Evolutionary conservation across 1,140 invertebrate genomes (phyloP).

Genomic region (Drosophila yakuba): DNA sequence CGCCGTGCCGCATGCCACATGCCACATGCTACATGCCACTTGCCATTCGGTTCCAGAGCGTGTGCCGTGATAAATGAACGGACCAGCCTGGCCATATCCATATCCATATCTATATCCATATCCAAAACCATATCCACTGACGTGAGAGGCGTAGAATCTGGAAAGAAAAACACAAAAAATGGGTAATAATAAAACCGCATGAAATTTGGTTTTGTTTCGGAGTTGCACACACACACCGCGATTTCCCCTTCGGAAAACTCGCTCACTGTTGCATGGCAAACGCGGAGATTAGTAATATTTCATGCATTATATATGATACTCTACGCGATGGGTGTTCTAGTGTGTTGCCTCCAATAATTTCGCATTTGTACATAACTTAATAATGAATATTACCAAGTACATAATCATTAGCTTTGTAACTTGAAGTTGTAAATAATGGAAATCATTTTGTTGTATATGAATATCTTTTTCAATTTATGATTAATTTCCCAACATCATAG

Average conservation of each 20-base stretch:
- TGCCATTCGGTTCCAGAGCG: conserved; percentile 10
- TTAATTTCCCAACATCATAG: background rate
- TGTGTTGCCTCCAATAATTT: background rate
- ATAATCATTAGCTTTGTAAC: no score
- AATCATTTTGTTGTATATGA: background rate
- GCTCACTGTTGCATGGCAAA: conserved; percentile 30
- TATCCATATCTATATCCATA: conserved; percentile 19
- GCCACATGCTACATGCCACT: background rate
- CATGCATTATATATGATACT: conserved; percentile 28
- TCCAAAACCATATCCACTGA: conserved; percentile 50
- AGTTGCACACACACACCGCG: conserved; percentile 52
- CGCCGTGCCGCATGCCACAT: conserved; percentile 2
- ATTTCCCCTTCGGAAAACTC: conserved; percentile 24
- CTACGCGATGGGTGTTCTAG: background rate
- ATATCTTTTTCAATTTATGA: background rate
- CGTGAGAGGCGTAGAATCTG: conserved; percentile 61
- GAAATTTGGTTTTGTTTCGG: conserved; percentile 74
- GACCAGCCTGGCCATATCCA: conserved; percentile 15
- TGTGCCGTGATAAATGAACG: conserved; percentile 51
- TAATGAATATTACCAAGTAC: no score
- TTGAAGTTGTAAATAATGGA: background rate
- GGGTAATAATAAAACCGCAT: conserved; percentile 63
- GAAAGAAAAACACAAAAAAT: conserved; percentile 18
- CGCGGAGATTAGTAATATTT: conserved; percentile 31
- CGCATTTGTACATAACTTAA: no score